Conservation (phyloP, 2,113 vertebrate species). For the Syrmaticus mikado region DNA sequence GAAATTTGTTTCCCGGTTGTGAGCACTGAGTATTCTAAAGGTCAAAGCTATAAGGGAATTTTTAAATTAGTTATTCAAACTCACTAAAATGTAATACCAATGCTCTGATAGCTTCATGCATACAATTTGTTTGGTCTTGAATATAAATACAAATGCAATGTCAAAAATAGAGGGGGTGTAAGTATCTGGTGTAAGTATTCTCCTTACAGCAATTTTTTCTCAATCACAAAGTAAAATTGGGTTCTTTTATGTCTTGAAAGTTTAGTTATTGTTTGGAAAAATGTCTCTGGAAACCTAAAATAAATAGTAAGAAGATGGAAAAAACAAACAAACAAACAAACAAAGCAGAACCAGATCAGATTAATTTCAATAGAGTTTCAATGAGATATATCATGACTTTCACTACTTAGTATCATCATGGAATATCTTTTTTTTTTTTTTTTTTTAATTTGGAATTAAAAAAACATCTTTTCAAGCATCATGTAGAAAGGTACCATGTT, state of each 20-base stretch:
- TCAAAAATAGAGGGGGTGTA: background rate
- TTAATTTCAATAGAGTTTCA: conserved; percentile 16
- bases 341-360: background rate
- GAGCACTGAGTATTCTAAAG: conserved; percentile 7
- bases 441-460: no score
- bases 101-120: background rate
- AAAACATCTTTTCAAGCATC: background rate
- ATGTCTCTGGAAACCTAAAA: background rate
- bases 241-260: background rate
- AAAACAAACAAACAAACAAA: background rate
- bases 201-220: background rate
- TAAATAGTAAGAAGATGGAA: background rate
- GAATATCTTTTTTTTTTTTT: background rate
- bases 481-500: background rate
- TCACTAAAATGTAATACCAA: background rate
- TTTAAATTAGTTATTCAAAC: conserved; percentile 31
- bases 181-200: background rate
- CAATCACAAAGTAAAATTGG: conserved; percentile 8
- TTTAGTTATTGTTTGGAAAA: background rate
- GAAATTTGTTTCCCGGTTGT: background rate
- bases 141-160: background rate
- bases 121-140: background rate
- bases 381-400: background rate
- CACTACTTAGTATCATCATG: background rate
- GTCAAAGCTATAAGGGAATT: conserved; percentile 15